Evolutionary conservation across 2,888 invertebrate genomes (phyloP).

Genomic region (Steinernema hermaphroditum): DNA sequence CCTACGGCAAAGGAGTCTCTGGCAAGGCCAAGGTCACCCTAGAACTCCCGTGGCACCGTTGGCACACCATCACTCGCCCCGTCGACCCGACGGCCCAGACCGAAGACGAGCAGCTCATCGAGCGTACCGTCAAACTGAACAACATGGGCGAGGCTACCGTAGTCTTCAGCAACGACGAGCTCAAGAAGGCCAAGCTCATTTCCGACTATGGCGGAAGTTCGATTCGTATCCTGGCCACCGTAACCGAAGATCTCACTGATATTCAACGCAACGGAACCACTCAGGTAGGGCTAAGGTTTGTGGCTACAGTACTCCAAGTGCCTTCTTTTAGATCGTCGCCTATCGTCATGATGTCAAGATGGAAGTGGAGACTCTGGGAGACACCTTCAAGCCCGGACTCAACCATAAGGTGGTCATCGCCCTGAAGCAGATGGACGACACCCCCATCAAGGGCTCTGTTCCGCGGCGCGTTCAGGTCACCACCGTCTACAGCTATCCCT

Average conservation of each 20-base stretch:
- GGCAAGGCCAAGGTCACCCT: conserved; percentile 69
- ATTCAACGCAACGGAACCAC: conserved; percentile 63
- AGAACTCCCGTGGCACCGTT: conserved; percentile 56
- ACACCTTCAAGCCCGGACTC: conserved; percentile 85
- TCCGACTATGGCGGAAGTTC: conserved; percentile 79
- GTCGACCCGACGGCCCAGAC: conserved; percentile 37
- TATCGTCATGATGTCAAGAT: conserved; percentile 80
- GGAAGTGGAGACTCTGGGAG: conserved; percentile 79
- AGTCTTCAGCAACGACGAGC: conserved; percentile 60
- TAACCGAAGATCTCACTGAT: conserved; percentile 83
- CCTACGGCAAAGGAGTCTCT: conserved; percentile 73
- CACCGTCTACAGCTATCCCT: conserved; percentile 65
- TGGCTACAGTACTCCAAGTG: background rate
- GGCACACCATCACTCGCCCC: conserved; percentile 47
- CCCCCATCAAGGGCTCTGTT: conserved; percentile 58
- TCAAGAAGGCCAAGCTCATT: conserved; percentile 70
- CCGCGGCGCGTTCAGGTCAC: conserved; percentile 62
- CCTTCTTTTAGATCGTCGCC: conserved; percentile 72
- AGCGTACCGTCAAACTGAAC: conserved; percentile 61
- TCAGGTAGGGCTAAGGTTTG: conserved; percentile 37
- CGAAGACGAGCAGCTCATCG: conserved; percentile 56
- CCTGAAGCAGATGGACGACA: conserved; percentile 64
- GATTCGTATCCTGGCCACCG: conserved; percentile 82
- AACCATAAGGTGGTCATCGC: conserved; percentile 77
- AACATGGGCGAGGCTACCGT: conserved; percentile 61